Base-by-base conservation (phyloP, 1,140 invertebrate species). In the Charaxes varanes region DNA sequence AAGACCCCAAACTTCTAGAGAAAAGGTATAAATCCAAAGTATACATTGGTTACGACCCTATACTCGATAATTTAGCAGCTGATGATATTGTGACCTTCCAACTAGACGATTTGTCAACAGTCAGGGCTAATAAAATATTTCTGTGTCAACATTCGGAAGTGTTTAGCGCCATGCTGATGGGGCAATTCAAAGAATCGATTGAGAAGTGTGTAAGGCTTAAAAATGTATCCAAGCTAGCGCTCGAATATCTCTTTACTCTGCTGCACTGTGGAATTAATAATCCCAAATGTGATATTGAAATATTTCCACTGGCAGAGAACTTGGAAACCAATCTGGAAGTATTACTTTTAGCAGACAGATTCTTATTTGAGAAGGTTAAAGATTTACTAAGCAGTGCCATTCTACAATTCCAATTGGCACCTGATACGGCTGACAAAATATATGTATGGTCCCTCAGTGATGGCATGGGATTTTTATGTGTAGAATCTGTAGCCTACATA, bases 161-260 rank as follows among this genome's bases (percentile, higher is more conserved):
- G 18, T 92, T 92, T 46, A 86, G 83, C 7, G 87, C 87, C 0
- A 88, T 92, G 86, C 71, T 92, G 1, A 85, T 87, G 43, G 90
- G 90, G 1, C 76, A 83, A 12, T 92, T 92, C 57, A 88, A 85
- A 16, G 91, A 92, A 60, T 89, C 89, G 0, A 72, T 73, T 5
- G 86, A 91, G 55, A 83, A 81, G 22, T 72, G 72, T 36, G 85
- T 91, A 0, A 67, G 73, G 6, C 41, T 91, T 1, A 83, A 79
- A 52, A 86, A 90, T 36, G 87, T 88, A 0, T 81, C 87, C 0
- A 86, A 83, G 41, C 78, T 83, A 6, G 85, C 86, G 0, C 61
- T 91, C 1, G 72, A 86, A 57, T 86, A 85, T 63, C 52, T 88
- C 16, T 62, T 88, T 1, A 86, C 85, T 1, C 58, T 90, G 0